phyloP scores from a whole-genome alignment of 2,113 vertebrate genomes.

The Seriola dumerili region DNA sequence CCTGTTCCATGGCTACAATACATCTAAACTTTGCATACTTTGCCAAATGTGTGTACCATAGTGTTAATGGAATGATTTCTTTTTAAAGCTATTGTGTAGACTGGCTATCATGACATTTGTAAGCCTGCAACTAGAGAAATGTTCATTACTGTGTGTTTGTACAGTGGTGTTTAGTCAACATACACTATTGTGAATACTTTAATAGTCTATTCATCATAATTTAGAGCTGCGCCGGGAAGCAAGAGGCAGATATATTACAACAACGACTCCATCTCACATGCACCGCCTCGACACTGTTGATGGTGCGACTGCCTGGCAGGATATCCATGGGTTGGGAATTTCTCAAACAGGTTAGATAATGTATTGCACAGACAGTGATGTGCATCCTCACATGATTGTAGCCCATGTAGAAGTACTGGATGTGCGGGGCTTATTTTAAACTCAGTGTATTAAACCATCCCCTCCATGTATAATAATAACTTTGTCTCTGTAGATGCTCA shows the following conservation, averaged over 20 bases:
- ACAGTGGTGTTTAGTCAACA: slow-evolving; percentile 4
- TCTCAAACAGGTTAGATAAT: not conserved
- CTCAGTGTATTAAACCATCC: not conserved
- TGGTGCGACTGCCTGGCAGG: not conserved
- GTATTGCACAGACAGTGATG: not conserved
- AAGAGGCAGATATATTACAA: slow-evolving; percentile 3
- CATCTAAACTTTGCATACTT: not conserved
- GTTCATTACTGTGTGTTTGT: not conserved
- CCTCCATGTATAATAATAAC: not conserved
- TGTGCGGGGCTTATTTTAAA: not conserved
- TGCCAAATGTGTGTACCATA: not conserved
- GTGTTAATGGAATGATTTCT: not conserved
- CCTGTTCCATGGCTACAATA: not conserved
- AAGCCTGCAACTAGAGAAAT: not conserved
- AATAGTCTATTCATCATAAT: slow-evolving; percentile 7
- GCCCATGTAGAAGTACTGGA: not conserved
- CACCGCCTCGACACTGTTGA: not conserved
- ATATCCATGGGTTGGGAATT: not conserved
- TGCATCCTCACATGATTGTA: not conserved
- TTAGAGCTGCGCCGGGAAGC: slow-evolving; percentile 8
- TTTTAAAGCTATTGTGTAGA: not conserved
- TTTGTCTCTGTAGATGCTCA: not conserved
- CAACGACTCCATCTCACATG: not conserved
- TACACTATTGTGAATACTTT: not conserved
- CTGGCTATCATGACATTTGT: not conserved